Base-by-base conservation (phyloP, 2,888 invertebrate species). In the Dryobotodes eremita region DNA sequence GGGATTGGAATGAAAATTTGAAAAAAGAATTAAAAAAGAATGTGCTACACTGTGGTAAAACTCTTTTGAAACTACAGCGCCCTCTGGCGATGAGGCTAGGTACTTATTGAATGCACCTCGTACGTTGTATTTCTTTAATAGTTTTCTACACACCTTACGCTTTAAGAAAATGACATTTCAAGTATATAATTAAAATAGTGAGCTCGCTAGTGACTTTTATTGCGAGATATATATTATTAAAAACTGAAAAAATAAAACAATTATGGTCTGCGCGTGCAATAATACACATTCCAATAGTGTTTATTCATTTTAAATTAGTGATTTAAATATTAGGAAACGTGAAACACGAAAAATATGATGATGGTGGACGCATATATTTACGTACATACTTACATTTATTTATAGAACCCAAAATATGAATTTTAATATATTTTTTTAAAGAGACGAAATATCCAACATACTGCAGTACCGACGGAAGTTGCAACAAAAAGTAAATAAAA, bases 41-140 rank as follows among this genome's bases (percentile, higher is more conserved):
- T n/a, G n/a, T n/a, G n/a, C n/a, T n/a, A n/a, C n/a, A n/a, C n/a
- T n/a, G n/a, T n/a, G n/a, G n/a, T n/a, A n/a, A n/a, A n/a, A n/a
- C n/a, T n/a, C n/a, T n/a, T n/a, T n/a, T n/a, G n/a, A n/a, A n/a
- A n/a, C n/a, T n/a, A n/a, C n/a, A n/a, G n/a, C n/a, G n/a, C n/a
- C n/a, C n/a, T n/a, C n/a, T n/a, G n/a, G n/a, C n/a, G n/a, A n/a
- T n/a, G n/a, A n/a, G n/a, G n/a, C n/a, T n/a, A n/a, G n/a, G n/a
- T n/a, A n/a, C n/a, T n/a, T n/a, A n/a, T n/a, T n/a, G n/a, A n/a
- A n/a, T n/a, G n/a, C n/a, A n/a, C n/a, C n/a, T n/a, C n/a, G n/a
- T n/a, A n/a, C n/a, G n/a, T n/a, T n/a, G n/a, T 71, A 84, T 84
- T 84, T 84, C 66, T 84, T 75, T 85, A 84, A 82, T 84, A 75